Percentiles rank a stretch among this genome's conserved stretches.
Evolutionary conservation across 2,797 vertebrate genomes (phyloP).

Genomic region (Pipistrellus kuhlii): DNA sequence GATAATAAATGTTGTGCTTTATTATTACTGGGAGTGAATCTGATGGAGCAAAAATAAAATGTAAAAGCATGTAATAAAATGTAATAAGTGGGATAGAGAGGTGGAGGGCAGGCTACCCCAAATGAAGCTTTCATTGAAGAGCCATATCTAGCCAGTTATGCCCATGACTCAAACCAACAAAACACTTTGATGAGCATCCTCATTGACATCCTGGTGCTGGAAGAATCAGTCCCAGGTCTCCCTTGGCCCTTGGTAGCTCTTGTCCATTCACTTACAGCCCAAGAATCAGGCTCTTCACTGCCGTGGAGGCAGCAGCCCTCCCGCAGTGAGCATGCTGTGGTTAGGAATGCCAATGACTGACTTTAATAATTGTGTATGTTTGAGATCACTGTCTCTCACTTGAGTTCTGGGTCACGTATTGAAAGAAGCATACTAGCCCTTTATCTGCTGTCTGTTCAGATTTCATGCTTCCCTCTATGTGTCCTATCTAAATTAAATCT

Average conservation of each 20-base stretch:
- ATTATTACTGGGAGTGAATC: background rate
- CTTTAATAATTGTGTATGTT: background rate
- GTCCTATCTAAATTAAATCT: constrained; percentile 77
- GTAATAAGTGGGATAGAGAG: background rate
- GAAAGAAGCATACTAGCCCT: background rate
- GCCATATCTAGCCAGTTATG: background rate
- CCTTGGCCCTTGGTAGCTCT: background rate
- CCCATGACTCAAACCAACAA: background rate
- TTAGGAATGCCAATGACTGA: too few species aligned
- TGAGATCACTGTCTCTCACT: constrained; percentile 51
- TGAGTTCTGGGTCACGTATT: background rate
- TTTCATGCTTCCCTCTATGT: constrained; percentile 42
- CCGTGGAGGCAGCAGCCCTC: background rate
- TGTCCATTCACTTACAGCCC: background rate
- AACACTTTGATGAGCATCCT: background rate
- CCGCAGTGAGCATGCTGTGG: background rate
- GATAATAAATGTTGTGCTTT: background rate
- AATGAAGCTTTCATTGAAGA: background rate
- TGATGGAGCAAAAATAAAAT: background rate
- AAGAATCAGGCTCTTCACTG: background rate
- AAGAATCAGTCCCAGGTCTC: background rate
- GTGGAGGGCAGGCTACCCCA: too few species aligned
- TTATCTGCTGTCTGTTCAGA: constrained; percentile 56
- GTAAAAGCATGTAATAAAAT: background rate
- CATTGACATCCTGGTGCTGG: background rate